Evolutionary conservation across 2,888 invertebrate species (phyloP), one percentile per base, ranked within the genome.

Genomic region (Steinernema scapterisci): DNA sequence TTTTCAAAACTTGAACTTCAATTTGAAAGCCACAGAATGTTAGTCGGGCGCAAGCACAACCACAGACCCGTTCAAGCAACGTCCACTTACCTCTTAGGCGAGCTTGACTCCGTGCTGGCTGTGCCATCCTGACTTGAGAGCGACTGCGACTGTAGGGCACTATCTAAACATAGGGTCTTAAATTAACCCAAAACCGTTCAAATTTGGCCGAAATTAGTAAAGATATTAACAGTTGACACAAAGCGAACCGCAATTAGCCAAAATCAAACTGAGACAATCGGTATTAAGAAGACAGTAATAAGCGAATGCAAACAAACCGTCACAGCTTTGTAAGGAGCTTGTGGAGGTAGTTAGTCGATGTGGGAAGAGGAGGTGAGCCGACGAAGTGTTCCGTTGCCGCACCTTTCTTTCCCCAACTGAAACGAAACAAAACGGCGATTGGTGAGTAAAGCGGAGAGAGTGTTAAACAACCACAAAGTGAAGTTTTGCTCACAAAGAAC

Each of bases 391-490:
- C 63, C 63, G 27, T 13, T 63, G 63, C 11, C 63, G 63, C 27
- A 63, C 63, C 63, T 63, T 63, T 27, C 63, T 63, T 25, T 63
- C 63, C 63, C 63, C 63, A 27, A 63, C 63, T 63, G 63, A 63
- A 63, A 63, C 38, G 9, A 38, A 38, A 38, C 38, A 38, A n/a
- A n/a, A 38, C 38, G 38, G 38, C 38, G 38, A 38, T 38, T 38
- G 38, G 38, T 38, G 38, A 38, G 38, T 38, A 38, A 38, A 38
- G 38, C 38, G 38, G n/a, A n/a, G n/a, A 38, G 38, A 38, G 63
- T 63, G 63, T 63, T 63, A 63, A 63, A 63, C 63, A 63, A 63
- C 63, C 63, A 63, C 63, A 63, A 63, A 27, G 63, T 63, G 38
- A 38, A 38, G 38, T 38, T 38, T 38, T 9, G 38, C 9, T 6